These are phyloP conservation scores for Zalophus californianus DNA, from an alignment of 2,797 vertebrate species.

Conservation along the genomic window DNA sequence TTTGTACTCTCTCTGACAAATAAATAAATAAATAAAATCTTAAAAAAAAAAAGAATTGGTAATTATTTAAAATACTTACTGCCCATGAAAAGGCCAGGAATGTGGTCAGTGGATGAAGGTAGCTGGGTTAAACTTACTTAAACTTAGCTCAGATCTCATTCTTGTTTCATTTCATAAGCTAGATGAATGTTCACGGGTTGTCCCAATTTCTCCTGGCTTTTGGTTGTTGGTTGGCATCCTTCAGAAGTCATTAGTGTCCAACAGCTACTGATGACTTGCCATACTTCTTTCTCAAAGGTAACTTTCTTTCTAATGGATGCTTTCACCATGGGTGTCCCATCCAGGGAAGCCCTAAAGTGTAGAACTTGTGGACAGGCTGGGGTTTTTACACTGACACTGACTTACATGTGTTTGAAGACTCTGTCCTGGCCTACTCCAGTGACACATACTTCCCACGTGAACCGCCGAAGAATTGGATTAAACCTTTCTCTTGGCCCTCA, in stretches of 20 bases:
- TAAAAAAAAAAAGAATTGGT: not conserved
- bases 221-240: not conserved
- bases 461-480: constrained; percentile 60
- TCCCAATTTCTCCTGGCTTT: not conserved
- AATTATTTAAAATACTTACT: not conserved
- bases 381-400: not conserved
- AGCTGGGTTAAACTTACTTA: not conserved
- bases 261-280: not conserved
- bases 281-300: not conserved
- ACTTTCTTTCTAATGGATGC: not conserved
- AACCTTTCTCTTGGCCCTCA: constrained; percentile 66
- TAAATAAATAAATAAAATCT: too few relatives aligned
- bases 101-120: not conserved
- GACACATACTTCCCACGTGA: constrained; percentile 28
- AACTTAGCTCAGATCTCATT: not conserved
- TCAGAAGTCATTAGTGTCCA: not conserved
- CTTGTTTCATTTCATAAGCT: not conserved
- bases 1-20: too few relatives aligned
- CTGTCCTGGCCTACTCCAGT: not conserved
- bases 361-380: not conserved
- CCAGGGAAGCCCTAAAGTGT: not conserved
- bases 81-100: not conserved
- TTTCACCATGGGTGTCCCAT: not conserved
- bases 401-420: constrained; percentile 30
- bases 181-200: not conserved